Conservation (phyloP, 2,113 vertebrate species). For the Prunella fulvescens region DNA sequence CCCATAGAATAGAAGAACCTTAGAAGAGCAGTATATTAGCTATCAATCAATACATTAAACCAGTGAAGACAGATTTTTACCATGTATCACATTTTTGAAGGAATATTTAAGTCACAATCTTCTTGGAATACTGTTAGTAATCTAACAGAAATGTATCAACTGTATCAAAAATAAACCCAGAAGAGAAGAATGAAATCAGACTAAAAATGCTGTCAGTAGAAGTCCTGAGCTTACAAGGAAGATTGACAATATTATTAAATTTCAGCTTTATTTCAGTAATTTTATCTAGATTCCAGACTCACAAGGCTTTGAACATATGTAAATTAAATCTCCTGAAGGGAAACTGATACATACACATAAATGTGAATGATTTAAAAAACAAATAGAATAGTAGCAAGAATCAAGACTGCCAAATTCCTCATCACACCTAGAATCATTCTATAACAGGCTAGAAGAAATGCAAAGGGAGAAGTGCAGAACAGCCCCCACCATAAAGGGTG, state of each 20-base stretch:
- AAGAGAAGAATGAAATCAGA: background rate
- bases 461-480: background rate
- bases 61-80: background rate
- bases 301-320: background rate
- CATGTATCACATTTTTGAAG: background rate
- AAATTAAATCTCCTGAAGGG: background rate
- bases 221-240: background rate
- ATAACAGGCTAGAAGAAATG: background rate
- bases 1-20: background rate
- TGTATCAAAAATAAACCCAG: background rate
- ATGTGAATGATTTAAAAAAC: background rate
- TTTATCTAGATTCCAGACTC: background rate
- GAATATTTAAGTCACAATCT: background rate
- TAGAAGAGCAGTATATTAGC: background rate
- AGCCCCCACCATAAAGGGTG: accelerated
- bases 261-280: background rate
- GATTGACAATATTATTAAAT: background rate
- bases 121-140: background rate
- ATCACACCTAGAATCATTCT: background rate
- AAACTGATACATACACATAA: background rate
- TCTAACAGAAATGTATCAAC: background rate
- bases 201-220: background rate
- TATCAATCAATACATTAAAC: background rate
- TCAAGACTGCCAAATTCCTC: background rate
- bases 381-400: background rate